Evolutionary conservation across 2,113 vertebrate genomes (phyloP).

Genomic region (Poicephalus gulielmi): DNA sequence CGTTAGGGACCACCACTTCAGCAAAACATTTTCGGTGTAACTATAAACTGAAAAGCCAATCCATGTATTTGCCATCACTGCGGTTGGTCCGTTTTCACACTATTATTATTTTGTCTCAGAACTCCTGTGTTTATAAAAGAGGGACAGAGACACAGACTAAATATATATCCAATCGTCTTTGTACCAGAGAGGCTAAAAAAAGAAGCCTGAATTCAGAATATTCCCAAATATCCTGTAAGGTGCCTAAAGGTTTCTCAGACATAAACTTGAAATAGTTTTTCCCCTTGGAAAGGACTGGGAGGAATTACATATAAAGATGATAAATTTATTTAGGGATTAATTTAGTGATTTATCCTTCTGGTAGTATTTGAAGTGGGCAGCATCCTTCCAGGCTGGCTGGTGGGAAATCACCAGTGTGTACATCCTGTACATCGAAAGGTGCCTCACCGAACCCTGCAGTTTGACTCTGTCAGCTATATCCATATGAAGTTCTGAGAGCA

Average conservation of each 20-base stretch:
- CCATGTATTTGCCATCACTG: slow-evolving; percentile 3
- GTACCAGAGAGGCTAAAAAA: not conserved
- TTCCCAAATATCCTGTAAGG: not conserved
- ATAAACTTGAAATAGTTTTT: not conserved
- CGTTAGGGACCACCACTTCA: slow-evolving; percentile 2
- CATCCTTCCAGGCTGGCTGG: not conserved
- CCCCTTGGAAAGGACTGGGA: not conserved
- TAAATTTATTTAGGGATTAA: not conserved
- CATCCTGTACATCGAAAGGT: not conserved
- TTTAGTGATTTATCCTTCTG: not conserved
- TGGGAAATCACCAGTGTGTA: not conserved
- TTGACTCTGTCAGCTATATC: not conserved
- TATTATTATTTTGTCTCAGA: slow-evolving; percentile 74
- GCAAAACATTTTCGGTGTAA: slow-evolving; percentile 36
- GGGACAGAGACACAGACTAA: slow-evolving; percentile 67
- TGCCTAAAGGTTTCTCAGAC: not conserved
- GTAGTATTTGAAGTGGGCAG: not conserved
- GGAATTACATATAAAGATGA: not conserved
- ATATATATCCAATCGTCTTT: slow-evolving; percentile 50
- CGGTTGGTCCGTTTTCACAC: slow-evolving; percentile 49
- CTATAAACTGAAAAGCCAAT: slow-evolving; percentile 5
- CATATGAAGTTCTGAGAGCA: not conserved
- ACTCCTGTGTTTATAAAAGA: slow-evolving; percentile 64
- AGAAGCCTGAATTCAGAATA: not conserved
- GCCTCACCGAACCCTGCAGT: too few relatives aligned